Conservation (phyloP, 1,140 invertebrate genomes). For the Sinella curviseta region DNA sequence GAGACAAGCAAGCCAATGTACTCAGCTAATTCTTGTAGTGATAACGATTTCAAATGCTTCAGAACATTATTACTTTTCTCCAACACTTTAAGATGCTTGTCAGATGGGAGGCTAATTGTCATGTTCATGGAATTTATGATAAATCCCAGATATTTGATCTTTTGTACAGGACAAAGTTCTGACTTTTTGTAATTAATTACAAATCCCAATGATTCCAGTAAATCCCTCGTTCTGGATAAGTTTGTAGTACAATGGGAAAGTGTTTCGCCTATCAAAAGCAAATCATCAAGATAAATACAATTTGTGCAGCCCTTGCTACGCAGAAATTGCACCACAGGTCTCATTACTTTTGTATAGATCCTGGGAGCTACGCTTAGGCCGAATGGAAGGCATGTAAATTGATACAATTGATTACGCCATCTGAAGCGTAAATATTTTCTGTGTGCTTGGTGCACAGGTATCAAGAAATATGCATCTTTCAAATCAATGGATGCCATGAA, state of each 20-base stretch:
- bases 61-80: not conserved
- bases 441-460: not conserved
- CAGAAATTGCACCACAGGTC: constrained; percentile 26
- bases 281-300: constrained; percentile 42
- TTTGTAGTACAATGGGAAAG: not conserved
- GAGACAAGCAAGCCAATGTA: not conserved
- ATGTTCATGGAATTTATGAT: not conserved
- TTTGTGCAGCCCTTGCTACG: constrained; percentile 3
- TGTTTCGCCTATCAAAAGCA: constrained; percentile 14
- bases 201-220: not conserved
- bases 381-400: constrained; percentile 38
- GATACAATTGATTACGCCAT: constrained; percentile 17
- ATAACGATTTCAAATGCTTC: not conserved
- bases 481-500: constrained; percentile 30
- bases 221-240: not conserved
- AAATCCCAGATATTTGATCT: not conserved
- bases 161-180: not conserved
- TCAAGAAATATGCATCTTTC: constrained; percentile 36
- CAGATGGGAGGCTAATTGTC: not conserved
- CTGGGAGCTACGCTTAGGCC: constrained; percentile 26
- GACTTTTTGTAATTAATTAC: not conserved
- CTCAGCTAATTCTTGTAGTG: not conserved
- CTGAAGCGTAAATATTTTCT: constrained; percentile 34
- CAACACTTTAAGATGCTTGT: not conserved
- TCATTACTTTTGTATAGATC: constrained; percentile 38